A percentile compares a stretch with the other conserved stretches of the same genome.
phyloP scores from a whole-genome alignment of 1,140 invertebrate species.

The Calliopsis andreniformis region DNA sequence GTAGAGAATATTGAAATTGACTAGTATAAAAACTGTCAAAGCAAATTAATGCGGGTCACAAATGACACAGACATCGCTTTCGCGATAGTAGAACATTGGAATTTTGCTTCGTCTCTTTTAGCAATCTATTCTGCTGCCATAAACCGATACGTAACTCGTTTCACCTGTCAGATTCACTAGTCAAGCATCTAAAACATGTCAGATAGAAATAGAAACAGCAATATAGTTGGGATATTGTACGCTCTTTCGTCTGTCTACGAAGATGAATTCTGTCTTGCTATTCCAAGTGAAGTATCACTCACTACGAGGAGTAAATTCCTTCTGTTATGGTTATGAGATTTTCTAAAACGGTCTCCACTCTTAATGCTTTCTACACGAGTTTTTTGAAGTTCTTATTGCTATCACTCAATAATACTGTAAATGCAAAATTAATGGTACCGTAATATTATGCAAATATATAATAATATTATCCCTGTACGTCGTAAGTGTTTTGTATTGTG shows the following conservation, averaged over 20 bases:
- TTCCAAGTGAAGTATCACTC: conserved; percentile 28
- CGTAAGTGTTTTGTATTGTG: too few relatives aligned
- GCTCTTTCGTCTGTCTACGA: conserved; percentile 22
- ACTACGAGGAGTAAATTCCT: conserved; percentile 24
- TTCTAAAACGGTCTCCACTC: not conserved
- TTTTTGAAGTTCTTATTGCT: too few relatives aligned
- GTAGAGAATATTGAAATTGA: too few relatives aligned
- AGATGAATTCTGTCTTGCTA: conserved; percentile 33
- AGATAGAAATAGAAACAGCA: conserved; percentile 42
- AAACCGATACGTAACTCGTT: conserved; percentile 25
- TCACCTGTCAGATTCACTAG: conserved; percentile 42
- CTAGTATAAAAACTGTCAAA: too few relatives aligned
- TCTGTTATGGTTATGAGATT: conserved; percentile 18
- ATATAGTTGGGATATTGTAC: conserved; percentile 32
- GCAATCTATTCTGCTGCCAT: conserved; percentile 2
- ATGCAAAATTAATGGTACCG: too few relatives aligned
- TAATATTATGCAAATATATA: too few relatives aligned
- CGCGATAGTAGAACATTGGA: too few relatives aligned
- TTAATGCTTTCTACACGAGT: too few relatives aligned
- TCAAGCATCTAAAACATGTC: conserved; percentile 37
- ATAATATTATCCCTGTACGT: too few relatives aligned
- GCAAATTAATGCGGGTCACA: too few relatives aligned
- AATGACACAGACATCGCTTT: too few relatives aligned
- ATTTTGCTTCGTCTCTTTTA: not conserved
- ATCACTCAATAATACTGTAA: too few relatives aligned